Conservation (phyloP, 1,140 invertebrate genomes). For the Aphaenogaster rudis region DNA sequence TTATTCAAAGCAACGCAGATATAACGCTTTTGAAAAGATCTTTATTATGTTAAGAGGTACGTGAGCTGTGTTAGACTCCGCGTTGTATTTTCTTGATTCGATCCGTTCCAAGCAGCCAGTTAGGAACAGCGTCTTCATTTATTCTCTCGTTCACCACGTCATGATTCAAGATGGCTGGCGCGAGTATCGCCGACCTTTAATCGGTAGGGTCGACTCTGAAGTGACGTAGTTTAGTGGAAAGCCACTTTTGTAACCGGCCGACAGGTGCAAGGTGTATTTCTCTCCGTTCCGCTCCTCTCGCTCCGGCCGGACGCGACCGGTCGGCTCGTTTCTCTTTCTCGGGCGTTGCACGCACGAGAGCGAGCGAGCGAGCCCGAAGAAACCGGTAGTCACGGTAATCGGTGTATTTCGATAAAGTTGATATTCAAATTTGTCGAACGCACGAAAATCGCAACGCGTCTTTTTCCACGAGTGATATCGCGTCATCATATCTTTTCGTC, state of each 20-base stretch:
- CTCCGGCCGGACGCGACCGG: slow-evolving; percentile 44
- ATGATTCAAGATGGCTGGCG: slow-evolving; percentile 25
- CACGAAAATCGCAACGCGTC: slow-evolving; percentile 15
- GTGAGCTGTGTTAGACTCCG: not conserved
- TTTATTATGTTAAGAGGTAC: not conserved
- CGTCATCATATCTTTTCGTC: slow-evolving; percentile 21
- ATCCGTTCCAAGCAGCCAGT: not conserved
- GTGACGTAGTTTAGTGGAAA: slow-evolving; percentile 54
- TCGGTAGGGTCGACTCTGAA: slow-evolving; percentile 38
- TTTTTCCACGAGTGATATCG: slow-evolving; percentile 41
- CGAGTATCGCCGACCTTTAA: slow-evolving; percentile 40
- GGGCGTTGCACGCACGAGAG: slow-evolving; percentile 38
- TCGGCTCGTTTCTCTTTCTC: slow-evolving; percentile 68
- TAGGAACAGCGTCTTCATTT: slow-evolving; percentile 20
- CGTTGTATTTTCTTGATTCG: not conserved
- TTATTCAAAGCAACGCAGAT: not conserved
- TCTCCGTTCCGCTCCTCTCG: slow-evolving; percentile 61
- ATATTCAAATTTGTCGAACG: slow-evolving; percentile 62
- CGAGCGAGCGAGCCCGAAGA: slow-evolving; percentile 14
- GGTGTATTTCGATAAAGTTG: slow-evolving; percentile 64
- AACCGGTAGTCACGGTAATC: slow-evolving; percentile 68
- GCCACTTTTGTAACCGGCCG: slow-evolving; percentile 28
- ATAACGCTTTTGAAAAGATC: not conserved
- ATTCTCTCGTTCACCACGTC: slow-evolving; percentile 14
- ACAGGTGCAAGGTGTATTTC: slow-evolving; percentile 70